Conservation (phyloP, 2,797 vertebrate species). For the Neosalanx taihuensis region DNA sequence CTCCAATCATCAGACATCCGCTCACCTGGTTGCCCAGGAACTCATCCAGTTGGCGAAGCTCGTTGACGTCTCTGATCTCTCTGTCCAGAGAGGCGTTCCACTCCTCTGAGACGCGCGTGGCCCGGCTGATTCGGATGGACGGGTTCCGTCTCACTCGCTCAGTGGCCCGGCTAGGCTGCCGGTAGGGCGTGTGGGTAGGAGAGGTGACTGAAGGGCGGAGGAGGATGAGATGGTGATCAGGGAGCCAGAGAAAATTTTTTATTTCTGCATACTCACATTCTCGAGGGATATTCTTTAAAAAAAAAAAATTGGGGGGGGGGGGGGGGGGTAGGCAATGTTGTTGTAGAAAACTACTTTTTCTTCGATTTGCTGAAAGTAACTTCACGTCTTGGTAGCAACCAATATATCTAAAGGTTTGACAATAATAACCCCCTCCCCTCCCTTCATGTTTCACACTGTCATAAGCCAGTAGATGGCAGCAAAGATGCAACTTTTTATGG, state of each 20-base stretch:
- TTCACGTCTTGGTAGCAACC: too few species aligned
- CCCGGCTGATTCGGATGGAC: conserved; percentile 84
- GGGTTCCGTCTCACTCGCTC: conserved; percentile 61
- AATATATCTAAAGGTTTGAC: too few species aligned
- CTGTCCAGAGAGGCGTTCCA: conserved; percentile 78
- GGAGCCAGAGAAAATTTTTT: background rate
- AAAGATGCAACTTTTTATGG: background rate
- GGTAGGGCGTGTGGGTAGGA: conserved; percentile 31
- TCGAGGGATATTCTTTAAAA: too few species aligned
- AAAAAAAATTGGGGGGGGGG: too few species aligned
- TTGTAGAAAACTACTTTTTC: too few species aligned
- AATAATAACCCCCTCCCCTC: too few species aligned
- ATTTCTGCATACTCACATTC: background rate
- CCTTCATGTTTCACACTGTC: background rate
- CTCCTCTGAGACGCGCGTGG: conserved; percentile 72
- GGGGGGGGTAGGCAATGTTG: too few species aligned
- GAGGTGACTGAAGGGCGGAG: conserved; percentile 44
- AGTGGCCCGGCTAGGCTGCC: conserved; percentile 7
- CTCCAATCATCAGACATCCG: background rate
- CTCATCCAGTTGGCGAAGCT: conserved; percentile 90
- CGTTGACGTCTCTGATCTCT: conserved; percentile 83
- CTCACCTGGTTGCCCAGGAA: conserved; percentile 91
- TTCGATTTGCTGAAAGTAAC: too few species aligned
- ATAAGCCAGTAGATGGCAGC: conserved; percentile 13
- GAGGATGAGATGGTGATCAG: background rate